Percentiles rank a stretch among this genome's conserved stretches.
These are phyloP conservation scores for Ctenochaetus hawaiiensis DNA, from an alignment of 2,797 vertebrate species.

Conservation along the genomic window DNA sequence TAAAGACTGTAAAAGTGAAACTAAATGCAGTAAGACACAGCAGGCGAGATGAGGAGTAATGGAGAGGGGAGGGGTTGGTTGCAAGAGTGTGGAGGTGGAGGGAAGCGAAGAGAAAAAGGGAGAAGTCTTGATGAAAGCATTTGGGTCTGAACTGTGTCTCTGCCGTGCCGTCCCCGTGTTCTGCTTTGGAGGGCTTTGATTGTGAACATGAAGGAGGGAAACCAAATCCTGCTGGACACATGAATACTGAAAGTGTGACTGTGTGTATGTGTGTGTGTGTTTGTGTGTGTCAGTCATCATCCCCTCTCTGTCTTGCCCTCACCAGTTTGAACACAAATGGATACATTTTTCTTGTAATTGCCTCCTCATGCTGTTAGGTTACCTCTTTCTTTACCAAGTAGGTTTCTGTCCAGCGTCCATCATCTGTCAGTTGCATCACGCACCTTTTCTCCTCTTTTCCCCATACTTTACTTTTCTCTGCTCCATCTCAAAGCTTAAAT, in stretches of 20 bases:
- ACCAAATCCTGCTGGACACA: slow-evolving; percentile 40
- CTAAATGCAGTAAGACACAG: slow-evolving; percentile 37
- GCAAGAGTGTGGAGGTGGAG: slow-evolving; percentile 64
- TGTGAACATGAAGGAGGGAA: slow-evolving; percentile 60
- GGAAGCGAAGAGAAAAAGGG: slow-evolving; percentile 35
- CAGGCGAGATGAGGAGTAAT: slow-evolving; percentile 35
- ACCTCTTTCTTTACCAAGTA: slow-evolving; percentile 51
- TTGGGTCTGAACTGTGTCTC: slow-evolving; percentile 40
- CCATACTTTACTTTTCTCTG: slow-evolving; percentile 1
- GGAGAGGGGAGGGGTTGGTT: slow-evolving; percentile 19
- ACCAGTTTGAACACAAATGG: slow-evolving; percentile 33
- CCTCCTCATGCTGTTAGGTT: slow-evolving; percentile 53
- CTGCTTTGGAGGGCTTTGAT: slow-evolving; percentile 63
- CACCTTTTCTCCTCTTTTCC: background rate
- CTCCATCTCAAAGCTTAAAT: slow-evolving; percentile 1
- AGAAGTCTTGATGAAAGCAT: slow-evolving; percentile 66
- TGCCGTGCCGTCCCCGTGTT: slow-evolving; percentile 6
- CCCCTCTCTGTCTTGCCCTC: slow-evolving; percentile 8
- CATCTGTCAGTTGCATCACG: slow-evolving; percentile 22
- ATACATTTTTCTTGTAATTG: slow-evolving; percentile 64
- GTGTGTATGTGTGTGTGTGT: slow-evolving; percentile 8
- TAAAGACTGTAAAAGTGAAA: slow-evolving; percentile 30
- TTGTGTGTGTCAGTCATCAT: slow-evolving; percentile 3
- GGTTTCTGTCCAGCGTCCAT: slow-evolving; percentile 39
- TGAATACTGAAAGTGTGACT: slow-evolving; percentile 11